Evolutionary conservation across 2,113 vertebrate species (phyloP).

Genomic region (Channa argus): DNA sequence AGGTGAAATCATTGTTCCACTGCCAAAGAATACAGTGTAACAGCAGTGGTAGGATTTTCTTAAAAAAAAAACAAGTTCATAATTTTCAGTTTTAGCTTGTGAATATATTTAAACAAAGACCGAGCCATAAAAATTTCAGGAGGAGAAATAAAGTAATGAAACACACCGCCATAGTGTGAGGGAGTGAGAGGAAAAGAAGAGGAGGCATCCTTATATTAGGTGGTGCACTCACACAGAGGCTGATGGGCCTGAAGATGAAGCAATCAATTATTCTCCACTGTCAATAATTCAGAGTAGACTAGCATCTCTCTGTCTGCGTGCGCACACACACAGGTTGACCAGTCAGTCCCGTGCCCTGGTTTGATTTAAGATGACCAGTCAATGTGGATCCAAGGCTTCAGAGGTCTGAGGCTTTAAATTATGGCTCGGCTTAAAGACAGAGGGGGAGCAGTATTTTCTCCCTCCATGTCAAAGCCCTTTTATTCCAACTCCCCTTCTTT

Average conservation of each 20-base stretch:
- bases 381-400: slow-evolving; percentile 80
- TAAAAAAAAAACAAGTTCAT: too few relatives aligned
- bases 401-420: slow-evolving; percentile 77
- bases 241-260: slow-evolving; percentile 83
- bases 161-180: slow-evolving; percentile 28
- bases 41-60: too few relatives aligned
- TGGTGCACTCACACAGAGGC: slow-evolving; percentile 65
- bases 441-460: slow-evolving; percentile 66
- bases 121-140: neutral
- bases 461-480: slow-evolving; percentile 52
- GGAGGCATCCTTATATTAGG: slow-evolving; percentile 59
- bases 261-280: slow-evolving; percentile 82
- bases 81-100: too few relatives aligned
- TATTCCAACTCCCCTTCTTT: slow-evolving; percentile 27
- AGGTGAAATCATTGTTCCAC: too few relatives aligned
- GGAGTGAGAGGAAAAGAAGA: slow-evolving; percentile 38
- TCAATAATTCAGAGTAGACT: slow-evolving; percentile 82
- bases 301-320: slow-evolving; percentile 48
- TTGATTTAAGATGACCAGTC: slow-evolving; percentile 84
- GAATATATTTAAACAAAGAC: too few relatives aligned
- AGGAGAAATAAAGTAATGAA: slow-evolving; percentile 23
- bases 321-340: slow-evolving; percentile 33
- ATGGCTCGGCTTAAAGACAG: slow-evolving; percentile 77
- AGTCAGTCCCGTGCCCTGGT: slow-evolving; percentile 69
- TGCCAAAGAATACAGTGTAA: too few relatives aligned